Conservation (phyloP, 1,140 invertebrate species). For the Heliconius hewitsoni region DNA sequence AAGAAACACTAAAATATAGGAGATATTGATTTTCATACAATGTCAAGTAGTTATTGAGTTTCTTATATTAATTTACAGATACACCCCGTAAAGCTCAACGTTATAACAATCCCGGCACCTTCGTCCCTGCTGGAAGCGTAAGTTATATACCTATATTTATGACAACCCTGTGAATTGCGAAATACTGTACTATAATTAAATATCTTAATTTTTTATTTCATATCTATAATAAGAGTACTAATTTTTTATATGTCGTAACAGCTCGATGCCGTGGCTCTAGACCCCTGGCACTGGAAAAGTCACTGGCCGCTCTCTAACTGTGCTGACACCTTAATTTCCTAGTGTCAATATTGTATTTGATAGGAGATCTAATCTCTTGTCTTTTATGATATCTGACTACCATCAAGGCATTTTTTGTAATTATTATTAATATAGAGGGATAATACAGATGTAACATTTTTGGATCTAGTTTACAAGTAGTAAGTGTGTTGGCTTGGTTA, state of each 20-base stretch:
- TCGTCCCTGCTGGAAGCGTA: constrained; percentile 65
- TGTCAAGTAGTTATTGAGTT: not conserved
- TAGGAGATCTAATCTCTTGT: constrained; percentile 35
- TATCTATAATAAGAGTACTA: not conserved
- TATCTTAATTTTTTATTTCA: not conserved
- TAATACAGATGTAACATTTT: no score
- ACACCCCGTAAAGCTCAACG: constrained; percentile 54
- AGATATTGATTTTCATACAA: constrained; percentile 1
- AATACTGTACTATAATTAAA: no score
- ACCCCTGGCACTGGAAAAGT: constrained; percentile 59
- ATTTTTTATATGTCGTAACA: constrained; percentile 26
- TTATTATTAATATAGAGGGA: no score
- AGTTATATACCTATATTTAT: constrained; percentile 26
- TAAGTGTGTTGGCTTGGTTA: no score
- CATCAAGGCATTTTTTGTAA: constrained; percentile 43
- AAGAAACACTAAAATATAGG: not conserved
- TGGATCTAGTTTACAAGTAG: no score
- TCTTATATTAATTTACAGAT: constrained; percentile 47
- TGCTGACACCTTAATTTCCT: constrained; percentile 44
- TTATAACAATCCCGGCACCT: constrained; percentile 63
- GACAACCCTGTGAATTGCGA: not conserved
- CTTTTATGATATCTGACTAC: constrained; percentile 44
- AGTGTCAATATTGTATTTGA: constrained; percentile 39
- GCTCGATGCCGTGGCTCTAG: constrained; percentile 26
- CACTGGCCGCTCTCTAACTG: constrained; percentile 61